Conservation (phyloP, 2,797 vertebrate species). For the Enteromius radiatus region DNA sequence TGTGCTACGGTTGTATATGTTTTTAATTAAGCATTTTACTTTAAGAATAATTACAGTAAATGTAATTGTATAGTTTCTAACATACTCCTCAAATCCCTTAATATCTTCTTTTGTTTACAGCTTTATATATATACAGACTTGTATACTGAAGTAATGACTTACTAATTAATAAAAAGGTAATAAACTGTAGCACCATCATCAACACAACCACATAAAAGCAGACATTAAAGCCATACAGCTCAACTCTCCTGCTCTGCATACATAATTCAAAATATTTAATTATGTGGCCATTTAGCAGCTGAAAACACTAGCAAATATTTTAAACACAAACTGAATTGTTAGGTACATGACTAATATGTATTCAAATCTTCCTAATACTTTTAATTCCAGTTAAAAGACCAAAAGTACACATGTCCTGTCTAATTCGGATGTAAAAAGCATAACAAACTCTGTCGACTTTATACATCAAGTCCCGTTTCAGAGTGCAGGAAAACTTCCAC, state of each 20-base stretch:
- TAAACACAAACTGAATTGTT: not conserved
- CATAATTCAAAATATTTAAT: not conserved
- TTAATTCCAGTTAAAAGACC: conserved; percentile 24
- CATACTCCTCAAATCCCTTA: not conserved
- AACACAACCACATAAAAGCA: conserved; percentile 10
- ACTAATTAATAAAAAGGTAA: conserved; percentile 23
- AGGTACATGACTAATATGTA: not conserved
- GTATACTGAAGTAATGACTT: conserved; percentile 9
- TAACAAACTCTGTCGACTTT: conserved; percentile 34
- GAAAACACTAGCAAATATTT: not conserved
- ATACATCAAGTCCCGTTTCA: conserved; percentile 15
- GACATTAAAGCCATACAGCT: not conserved
- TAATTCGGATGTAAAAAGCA: conserved; percentile 31
- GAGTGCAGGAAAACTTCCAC: conserved; percentile 36
- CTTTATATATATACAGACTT: not conserved
- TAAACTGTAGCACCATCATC: conserved; percentile 6
- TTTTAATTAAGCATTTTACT: not conserved
- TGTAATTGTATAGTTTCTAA: not conserved
- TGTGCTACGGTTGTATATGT: not conserved
- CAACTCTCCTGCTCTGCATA: not conserved
- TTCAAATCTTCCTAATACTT: conserved; percentile 11
- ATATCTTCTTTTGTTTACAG: not conserved
- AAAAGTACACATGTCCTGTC: conserved; percentile 13
- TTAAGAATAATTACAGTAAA: not conserved
- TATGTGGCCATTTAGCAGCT: not conserved